A percentile compares a stretch with the other conserved stretches of the same genome.
These are phyloP conservation scores for Nanorana parkeri DNA, from an alignment of 2,113 vertebrate genomes.

Conservation along the genomic window DNA sequence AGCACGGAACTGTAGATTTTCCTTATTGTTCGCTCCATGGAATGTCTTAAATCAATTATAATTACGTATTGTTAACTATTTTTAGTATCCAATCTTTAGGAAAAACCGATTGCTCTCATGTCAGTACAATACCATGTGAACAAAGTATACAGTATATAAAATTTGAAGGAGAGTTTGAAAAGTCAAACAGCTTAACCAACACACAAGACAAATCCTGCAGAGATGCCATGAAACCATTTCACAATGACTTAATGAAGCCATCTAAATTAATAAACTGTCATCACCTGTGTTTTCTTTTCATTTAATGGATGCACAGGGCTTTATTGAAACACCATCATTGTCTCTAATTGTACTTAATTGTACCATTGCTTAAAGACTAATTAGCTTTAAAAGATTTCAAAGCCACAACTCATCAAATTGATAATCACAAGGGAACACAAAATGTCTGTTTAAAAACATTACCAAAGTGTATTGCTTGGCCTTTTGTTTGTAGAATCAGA, in stretches of 20 bases:
- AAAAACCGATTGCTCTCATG: no score
- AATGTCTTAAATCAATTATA: no score
- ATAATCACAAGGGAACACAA: conserved; percentile 7
- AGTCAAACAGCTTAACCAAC: no score
- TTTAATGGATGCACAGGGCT: background rate
- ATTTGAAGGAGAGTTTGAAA: no score
- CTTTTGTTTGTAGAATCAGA: no score
- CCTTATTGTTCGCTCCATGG: no score
- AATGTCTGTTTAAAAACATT: conserved; percentile 12
- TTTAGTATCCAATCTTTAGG: no score
- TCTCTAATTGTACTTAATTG: conserved; percentile 50
- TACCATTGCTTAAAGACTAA: conserved; percentile 35
- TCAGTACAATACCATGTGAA: no score
- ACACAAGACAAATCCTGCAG: background rate
- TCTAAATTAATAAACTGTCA: conserved; percentile 33
- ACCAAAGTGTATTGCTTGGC: background rate
- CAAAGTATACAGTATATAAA: no score
- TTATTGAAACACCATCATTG: conserved; percentile 47
- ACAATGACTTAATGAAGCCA: conserved; percentile 28
- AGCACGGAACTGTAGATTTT: no score
- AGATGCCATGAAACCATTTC: conserved; percentile 14
- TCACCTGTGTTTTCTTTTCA: conserved; percentile 38
- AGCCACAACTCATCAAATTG: conserved; percentile 27
- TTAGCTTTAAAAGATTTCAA: conserved; percentile 18
- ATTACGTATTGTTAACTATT: no score